phyloP scores from a whole-genome alignment of 2,797 vertebrate species.

The Dromococcyx pavoninus region DNA sequence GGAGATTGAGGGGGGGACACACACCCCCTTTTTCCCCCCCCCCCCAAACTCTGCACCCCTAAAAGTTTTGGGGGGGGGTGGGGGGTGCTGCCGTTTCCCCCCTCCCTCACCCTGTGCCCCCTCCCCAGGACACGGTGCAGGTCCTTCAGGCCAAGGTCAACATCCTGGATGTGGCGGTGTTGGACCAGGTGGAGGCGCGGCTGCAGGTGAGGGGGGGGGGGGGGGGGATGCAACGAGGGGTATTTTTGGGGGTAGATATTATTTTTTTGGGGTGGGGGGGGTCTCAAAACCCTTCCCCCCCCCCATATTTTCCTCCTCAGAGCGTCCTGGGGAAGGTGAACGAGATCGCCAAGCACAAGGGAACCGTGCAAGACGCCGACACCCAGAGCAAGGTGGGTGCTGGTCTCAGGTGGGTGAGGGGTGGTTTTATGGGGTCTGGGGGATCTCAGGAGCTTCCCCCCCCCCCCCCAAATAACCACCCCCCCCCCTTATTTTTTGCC shows the following conservation, averaged over 20 bases:
- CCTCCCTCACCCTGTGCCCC: too few species aligned
- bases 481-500: not conserved
- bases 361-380: constrained; percentile 89
- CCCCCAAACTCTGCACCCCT: too few species aligned
- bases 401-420: too few species aligned
- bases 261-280: not conserved
- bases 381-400: constrained; percentile 88
- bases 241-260: not conserved
- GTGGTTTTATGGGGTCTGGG: too few species aligned
- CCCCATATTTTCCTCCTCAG: constrained; percentile 68
- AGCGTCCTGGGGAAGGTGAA: constrained; percentile 95
- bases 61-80: too few species aligned
- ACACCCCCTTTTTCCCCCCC: too few species aligned
- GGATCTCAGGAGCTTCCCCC: too few species aligned
- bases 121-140: not conserved
- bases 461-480: too few species aligned
- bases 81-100: too few species aligned
- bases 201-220: not conserved
- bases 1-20: too few species aligned
- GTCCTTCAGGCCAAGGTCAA: not conserved
- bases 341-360: constrained; percentile 92
- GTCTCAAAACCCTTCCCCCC: not conserved
- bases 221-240: too few species aligned
- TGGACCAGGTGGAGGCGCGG: not conserved
- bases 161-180: not conserved